Evolutionary conservation across 2,113 vertebrate genomes (phyloP).

Genomic region (Danionella cerebrum): DNA sequence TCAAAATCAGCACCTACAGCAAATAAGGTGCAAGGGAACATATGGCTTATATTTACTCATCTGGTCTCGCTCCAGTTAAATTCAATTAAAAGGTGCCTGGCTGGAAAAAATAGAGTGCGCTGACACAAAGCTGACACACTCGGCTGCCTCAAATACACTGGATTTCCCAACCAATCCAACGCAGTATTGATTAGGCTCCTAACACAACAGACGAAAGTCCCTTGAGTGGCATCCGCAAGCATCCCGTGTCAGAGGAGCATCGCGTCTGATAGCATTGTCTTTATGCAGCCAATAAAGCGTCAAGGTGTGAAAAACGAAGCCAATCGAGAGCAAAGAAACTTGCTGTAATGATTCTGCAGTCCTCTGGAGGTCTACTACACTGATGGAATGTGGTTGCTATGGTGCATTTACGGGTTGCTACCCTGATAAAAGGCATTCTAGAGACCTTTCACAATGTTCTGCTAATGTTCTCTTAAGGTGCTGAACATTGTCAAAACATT

Average conservation of each 20-base stretch:
- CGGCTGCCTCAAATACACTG: slow-evolving; percentile 4
- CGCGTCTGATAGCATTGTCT: not conserved
- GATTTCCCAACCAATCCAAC: slow-evolving; percentile 4
- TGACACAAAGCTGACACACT: slow-evolving; percentile 15
- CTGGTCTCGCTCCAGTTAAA: slow-evolving; percentile 45
- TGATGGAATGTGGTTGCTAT: not conserved
- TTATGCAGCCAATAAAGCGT: not conserved
- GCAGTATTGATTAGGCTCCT: slow-evolving; percentile 16
- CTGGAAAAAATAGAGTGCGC: slow-evolving; percentile 24
- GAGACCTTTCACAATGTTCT: no score
- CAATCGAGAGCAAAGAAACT: not conserved
- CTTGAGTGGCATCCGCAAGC: not conserved
- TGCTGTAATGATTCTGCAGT: not conserved
- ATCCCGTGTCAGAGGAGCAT: not conserved
- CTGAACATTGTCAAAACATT: no score
- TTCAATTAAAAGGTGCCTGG: slow-evolving; percentile 42
- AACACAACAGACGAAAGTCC: not conserved
- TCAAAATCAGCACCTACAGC: slow-evolving; percentile 33
- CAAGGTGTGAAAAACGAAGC: not conserved
- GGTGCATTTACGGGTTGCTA: no score
- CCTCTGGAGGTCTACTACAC: not conserved
- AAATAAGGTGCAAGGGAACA: slow-evolving; percentile 37
- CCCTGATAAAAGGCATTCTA: no score
- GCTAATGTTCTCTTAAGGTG: no score
- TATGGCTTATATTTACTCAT: slow-evolving; percentile 48